Conservation (phyloP, 2,113 vertebrate genomes). For the Paraplagusia blochii region DNA sequence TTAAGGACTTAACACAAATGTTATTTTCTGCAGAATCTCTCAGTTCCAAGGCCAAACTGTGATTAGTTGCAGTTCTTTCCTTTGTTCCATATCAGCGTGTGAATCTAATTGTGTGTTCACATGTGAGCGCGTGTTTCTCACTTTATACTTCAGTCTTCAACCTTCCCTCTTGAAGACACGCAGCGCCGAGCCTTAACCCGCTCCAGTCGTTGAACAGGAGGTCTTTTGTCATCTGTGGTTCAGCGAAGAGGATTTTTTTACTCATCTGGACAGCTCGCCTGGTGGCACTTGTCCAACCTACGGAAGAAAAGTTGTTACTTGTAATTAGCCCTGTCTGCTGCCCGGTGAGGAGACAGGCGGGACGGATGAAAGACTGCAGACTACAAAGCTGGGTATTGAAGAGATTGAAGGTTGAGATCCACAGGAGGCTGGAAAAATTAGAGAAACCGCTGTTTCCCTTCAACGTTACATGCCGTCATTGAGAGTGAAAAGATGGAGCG, state of each 20-base stretch:
- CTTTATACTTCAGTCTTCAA: constrained; percentile 26
- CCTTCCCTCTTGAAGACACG: constrained; percentile 3
- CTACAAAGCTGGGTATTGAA: background rate
- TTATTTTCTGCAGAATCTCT: constrained; percentile 34
- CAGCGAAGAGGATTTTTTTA: constrained; percentile 5
- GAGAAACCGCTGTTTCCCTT: constrained; percentile 19
- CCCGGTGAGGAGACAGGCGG: background rate
- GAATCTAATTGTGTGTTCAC: constrained; percentile 17
- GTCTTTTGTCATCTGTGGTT: constrained; percentile 11
- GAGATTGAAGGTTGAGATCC: constrained; percentile 7
- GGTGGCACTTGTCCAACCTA: constrained; percentile 19
- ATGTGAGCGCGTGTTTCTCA: constrained; percentile 9
- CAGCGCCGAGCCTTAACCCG: constrained; percentile 29
- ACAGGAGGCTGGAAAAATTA: constrained; percentile 3
- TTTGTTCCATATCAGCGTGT: constrained; percentile 39
- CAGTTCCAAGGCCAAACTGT: constrained; percentile 36
- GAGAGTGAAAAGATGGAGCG: constrained; percentile 18
- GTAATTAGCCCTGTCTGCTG: constrained; percentile 14
- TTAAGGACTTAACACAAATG: constrained; percentile 51
- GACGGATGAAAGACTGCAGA: constrained; percentile 10
- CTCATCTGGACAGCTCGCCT: constrained; percentile 13
- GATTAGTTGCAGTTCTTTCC: constrained; percentile 35
- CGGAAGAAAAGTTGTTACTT: constrained; percentile 3
- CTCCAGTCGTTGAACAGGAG: background rate
- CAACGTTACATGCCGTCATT: constrained; percentile 12